These are phyloP conservation scores for Zaprionus ghesquierei DNA, from an alignment of 1,140 invertebrate genomes.

Conservation along the genomic window DNA sequence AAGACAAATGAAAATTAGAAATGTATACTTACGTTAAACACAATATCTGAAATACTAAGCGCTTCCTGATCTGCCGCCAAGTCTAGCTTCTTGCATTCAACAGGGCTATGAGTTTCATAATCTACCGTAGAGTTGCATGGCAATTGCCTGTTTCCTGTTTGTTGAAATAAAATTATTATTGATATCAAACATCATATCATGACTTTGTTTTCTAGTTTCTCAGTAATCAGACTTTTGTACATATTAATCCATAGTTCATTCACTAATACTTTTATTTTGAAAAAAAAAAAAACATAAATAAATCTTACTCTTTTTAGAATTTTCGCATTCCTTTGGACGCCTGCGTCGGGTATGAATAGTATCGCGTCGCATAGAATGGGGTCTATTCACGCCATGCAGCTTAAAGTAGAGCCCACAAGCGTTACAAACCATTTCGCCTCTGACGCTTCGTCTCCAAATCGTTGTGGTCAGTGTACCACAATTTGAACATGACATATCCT, in stretches of 20 bases:
- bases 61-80: slow-evolving; percentile 19
- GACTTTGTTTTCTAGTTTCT: too few species aligned
- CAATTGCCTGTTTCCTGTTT: slow-evolving; percentile 34
- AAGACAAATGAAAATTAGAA: neutral
- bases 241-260: neutral
- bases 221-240: neutral
- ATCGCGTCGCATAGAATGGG: slow-evolving; percentile 97
- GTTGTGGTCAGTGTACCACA: slow-evolving; percentile 95
- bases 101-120: slow-evolving; percentile 27
- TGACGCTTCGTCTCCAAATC: slow-evolving; percentile 94
- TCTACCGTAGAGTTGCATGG: slow-evolving; percentile 28
- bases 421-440: slow-evolving; percentile 96
- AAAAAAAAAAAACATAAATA: neutral
- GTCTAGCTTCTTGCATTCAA: slow-evolving; percentile 36
- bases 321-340: slow-evolving; percentile 89
- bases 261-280: neutral
- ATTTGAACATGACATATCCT: slow-evolving; percentile 91
- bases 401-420: slow-evolving; percentile 97
- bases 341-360: slow-evolving; percentile 97
- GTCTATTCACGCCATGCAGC: slow-evolving; percentile 94
- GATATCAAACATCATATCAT: too few species aligned
- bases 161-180: neutral
- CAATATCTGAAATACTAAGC: slow-evolving; percentile 42
- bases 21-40: slow-evolving; percentile 43
- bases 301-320: slow-evolving; percentile 82